A percentile compares a stretch with the other conserved stretches of the same genome.
phyloP scores from a whole-genome alignment of 2,113 vertebrate genomes.

The Ramphastos sulfuratus region DNA sequence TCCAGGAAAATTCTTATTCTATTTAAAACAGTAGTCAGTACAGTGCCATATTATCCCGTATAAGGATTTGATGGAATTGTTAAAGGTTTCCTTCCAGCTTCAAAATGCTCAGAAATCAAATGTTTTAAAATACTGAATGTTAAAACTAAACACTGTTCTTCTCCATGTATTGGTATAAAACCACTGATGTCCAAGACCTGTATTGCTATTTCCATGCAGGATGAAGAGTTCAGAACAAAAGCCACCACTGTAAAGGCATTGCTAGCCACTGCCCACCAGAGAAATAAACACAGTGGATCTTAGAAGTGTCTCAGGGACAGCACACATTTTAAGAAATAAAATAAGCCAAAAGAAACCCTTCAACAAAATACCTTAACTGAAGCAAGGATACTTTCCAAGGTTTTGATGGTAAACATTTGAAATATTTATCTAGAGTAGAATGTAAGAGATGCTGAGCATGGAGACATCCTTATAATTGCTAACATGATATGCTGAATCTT shows the following conservation, averaged over 20 bases:
- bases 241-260: neutral
- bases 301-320: neutral
- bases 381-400: neutral
- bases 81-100: neutral
- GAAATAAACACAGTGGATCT: neutral
- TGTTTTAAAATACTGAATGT: neutral
- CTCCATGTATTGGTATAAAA: too few species aligned
- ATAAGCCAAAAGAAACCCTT: neutral
- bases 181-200: too few species aligned
- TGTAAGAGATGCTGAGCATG: neutral
- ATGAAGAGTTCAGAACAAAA: neutral
- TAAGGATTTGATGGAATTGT: neutral
- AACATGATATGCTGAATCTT: neutral
- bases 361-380: neutral
- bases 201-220: too few species aligned
- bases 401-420: neutral
- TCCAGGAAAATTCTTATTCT: neutral
- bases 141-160: neutral
- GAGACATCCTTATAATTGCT: neutral
- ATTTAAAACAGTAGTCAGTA: neutral
- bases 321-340: neutral
- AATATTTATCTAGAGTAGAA: neutral
- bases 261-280: neutral
- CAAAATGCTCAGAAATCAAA: neutral
- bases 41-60: neutral